These are phyloP conservation scores for Cheilosia vulpina DNA, from an alignment of 2,888 invertebrate species.

Conservation along the genomic window DNA sequence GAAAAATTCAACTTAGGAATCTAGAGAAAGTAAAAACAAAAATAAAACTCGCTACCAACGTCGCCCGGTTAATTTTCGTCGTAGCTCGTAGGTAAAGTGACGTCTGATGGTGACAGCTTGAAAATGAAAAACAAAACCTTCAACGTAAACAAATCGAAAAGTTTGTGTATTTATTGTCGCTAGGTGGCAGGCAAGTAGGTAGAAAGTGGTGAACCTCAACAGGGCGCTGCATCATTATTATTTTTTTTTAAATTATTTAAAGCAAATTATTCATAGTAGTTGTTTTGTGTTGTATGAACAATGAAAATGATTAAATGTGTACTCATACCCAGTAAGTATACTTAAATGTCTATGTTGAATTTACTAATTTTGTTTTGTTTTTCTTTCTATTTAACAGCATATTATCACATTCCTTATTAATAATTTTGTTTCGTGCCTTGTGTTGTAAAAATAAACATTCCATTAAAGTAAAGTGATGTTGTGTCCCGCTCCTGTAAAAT, in stretches of 20 bases:
- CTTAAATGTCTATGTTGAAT: neutral
- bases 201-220: neutral
- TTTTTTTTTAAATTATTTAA: neutral
- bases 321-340: neutral
- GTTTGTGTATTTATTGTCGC: neutral
- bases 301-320: neutral
- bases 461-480: too few relatives aligned
- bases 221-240: conserved; percentile 12
- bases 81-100: neutral
- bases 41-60: conserved; percentile 24
- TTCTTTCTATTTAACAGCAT: too few relatives aligned
- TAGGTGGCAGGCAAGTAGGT: conserved; percentile 19
- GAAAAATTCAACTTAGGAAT: conserved; percentile 21
- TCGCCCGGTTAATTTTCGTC: conserved; percentile 22
- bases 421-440: too few relatives aligned
- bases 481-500: too few relatives aligned
- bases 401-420: neutral
- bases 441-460: too few relatives aligned
- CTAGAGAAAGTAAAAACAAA: conserved; percentile 34
- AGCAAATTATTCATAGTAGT: neutral
- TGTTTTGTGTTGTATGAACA: neutral
- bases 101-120: conserved; percentile 9
- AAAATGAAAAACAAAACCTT: conserved; percentile 18
- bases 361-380: neutral
- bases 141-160: conserved; percentile 57